These are phyloP conservation scores for Cettia cetti DNA, from an alignment of 2,113 vertebrate species.

Conservation along the genomic window DNA sequence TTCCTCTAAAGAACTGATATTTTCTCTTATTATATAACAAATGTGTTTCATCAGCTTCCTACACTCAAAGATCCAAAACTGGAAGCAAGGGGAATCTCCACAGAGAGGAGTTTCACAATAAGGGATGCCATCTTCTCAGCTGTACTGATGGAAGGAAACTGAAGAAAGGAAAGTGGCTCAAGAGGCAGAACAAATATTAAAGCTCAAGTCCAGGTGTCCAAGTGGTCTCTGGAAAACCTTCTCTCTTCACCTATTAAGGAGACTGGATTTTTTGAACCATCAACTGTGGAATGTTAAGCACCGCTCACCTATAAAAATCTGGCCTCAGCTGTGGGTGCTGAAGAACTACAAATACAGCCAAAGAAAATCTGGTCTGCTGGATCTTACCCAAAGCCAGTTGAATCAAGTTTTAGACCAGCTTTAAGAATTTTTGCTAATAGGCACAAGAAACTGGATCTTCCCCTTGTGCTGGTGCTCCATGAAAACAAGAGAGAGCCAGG, in stretches of 20 bases:
- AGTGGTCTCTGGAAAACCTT: neutral
- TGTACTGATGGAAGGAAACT: fast-evolving
- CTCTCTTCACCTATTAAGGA: neutral
- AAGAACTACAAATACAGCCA: neutral
- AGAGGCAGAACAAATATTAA: neutral
- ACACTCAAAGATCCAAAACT: neutral
- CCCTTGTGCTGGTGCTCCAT: neutral
- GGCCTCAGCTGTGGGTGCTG: neutral
- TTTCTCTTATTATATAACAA: neutral
- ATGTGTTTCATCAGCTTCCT: neutral
- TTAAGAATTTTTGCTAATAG: neutral
- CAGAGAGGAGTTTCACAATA: neutral
- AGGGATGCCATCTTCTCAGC: too few relatives aligned
- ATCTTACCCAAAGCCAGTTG: neutral
- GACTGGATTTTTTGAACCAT: neutral
- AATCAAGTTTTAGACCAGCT: neutral
- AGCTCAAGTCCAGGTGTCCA: neutral
- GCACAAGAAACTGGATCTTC: neutral
- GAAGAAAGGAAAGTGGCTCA: neutral
- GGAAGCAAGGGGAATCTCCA: neutral
- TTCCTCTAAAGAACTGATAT: neutral
- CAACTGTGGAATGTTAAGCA: neutral
- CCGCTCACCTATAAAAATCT: neutral
- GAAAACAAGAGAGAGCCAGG: neutral
- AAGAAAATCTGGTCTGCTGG: conserved; percentile 15